A percentile compares a stretch with the other conserved stretches of the same genome.
phyloP scores from a whole-genome alignment of 2,888 invertebrate species.

The Sylvicola fuscatus region DNA sequence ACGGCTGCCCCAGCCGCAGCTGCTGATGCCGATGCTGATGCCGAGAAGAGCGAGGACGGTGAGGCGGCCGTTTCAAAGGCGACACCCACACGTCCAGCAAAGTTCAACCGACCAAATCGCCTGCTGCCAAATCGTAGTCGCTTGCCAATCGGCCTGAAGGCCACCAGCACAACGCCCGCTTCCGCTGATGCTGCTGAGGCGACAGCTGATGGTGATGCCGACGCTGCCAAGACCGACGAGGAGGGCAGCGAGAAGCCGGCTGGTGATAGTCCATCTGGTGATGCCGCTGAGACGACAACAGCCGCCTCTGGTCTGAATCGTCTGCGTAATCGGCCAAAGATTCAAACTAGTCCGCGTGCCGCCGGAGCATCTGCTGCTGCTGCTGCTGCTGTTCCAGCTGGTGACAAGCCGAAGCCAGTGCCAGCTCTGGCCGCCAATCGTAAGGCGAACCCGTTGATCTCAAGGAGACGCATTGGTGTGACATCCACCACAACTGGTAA shows the following conservation, averaged over 20 bases:
- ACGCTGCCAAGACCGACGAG: constrained; percentile 8
- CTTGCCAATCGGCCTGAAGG: constrained; percentile 11
- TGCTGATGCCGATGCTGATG: not conserved
- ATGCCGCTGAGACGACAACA: constrained; percentile 7
- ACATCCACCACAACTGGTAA: constrained; percentile 18
- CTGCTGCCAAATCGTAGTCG: constrained; percentile 17
- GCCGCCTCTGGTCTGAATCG: constrained; percentile 17
- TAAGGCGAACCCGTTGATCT: constrained; percentile 21
- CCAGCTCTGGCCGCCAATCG: constrained; percentile 11
- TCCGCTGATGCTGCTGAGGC: constrained; percentile 10
- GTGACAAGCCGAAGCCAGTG: constrained; percentile 1
- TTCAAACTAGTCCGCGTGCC: constrained; percentile 16
- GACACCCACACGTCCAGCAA: constrained; percentile 15
- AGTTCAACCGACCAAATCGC: constrained; percentile 20
- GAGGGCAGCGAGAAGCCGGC: constrained; percentile 6
- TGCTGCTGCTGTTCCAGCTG: not conserved
- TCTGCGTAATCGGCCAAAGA: constrained; percentile 21
- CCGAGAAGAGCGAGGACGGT: constrained; percentile 11
- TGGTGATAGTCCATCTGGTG: constrained; percentile 3
- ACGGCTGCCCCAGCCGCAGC: not conserved
- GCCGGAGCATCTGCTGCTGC: constrained; percentile 7
- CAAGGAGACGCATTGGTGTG: constrained; percentile 19
- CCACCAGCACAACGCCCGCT: constrained; percentile 13
- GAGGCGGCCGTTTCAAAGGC: constrained; percentile 10
- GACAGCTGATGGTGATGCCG: constrained; percentile 3